phyloP scores from a whole-genome alignment of 92 coral and sea anemone species.

The Paragorgia papillata region DNA sequence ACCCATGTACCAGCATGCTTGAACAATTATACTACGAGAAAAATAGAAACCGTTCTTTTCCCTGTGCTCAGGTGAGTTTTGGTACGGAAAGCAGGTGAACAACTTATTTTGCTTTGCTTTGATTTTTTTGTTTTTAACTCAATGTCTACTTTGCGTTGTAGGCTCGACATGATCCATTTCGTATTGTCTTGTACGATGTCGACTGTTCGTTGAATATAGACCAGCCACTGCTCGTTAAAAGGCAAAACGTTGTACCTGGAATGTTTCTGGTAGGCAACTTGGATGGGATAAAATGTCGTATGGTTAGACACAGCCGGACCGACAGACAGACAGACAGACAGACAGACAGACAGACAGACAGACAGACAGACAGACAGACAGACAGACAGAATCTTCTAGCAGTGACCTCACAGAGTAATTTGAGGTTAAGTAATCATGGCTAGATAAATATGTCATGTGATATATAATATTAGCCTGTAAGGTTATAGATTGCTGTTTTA shows the following conservation, averaged over 20 bases:
- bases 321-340: no score
- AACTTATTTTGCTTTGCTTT: neutral
- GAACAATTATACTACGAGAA: conserved; percentile 89
- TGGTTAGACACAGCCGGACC: no score
- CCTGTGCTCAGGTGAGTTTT: conserved; percentile 83
- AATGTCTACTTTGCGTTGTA: conserved; percentile 21
- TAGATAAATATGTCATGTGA: no score
- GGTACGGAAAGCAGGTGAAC: neutral
- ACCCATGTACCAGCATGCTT: conserved; percentile 85
- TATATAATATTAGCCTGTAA: no score
- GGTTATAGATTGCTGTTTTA: no score
- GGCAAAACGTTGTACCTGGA: conserved; percentile 97
- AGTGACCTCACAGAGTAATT: no score
- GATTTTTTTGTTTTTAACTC: neutral
- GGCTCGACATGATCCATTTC: conserved; percentile 93
- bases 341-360: no score
- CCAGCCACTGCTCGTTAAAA: conserved; percentile 74
- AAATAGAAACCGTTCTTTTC: conserved; percentile 88
- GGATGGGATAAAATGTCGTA: no score
- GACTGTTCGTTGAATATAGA: conserved; percentile 63
- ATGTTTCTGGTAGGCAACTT: conserved; percentile 88
- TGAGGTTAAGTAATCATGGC: no score
- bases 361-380: no score
- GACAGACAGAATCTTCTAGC: no score
- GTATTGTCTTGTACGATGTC: conserved; percentile 86